Evolutionary conservation across 2,797 vertebrate genomes (phyloP), one percentile per base, ranked within the genome.

Genomic region (Amblyraja radiata): DNA sequence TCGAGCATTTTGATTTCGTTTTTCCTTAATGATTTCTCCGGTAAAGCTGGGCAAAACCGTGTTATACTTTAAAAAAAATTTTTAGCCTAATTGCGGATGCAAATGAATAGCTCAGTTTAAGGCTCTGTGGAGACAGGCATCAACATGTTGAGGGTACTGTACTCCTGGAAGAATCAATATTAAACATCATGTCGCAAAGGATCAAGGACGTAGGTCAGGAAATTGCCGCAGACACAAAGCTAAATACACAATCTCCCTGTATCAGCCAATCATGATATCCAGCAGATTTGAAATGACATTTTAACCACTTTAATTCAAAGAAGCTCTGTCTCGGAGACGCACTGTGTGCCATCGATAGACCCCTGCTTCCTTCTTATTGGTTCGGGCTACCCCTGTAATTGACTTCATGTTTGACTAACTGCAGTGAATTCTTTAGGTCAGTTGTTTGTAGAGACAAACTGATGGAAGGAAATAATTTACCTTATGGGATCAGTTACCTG

Each of bases 191-290:
- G 97, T 97, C 97, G 97, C 95, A 96, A 95, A 94, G 95, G 97
- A 97, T 98, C 98, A 98, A 96, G 94, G 96, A 94, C 91, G 95
- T 95, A 94, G 97, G 96, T 95, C 96, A 97, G 98, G 98, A 99
- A 99, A 99, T 99, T 97, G 96, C 94, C 95, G 95, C 8, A 93
- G 98, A 98, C 97, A 96, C 95, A 94, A 98, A 98, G 97, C 97
- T 97, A 98, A 98, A 98, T 97, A 97, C 93, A 95, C 97, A 95
- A 96, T 96, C 95, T 94, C 96, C 96, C 94, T 95, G 94, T 96
- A 96, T 96, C 97, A 95, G 96, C 97, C 98, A 97, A 98, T 98
- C 97, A 98, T 96, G 95, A 97, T 94, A 96, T 96, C 95, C 96
- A 96, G 96, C 96, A 96, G 96, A 97, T 97, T 97, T 96, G 90